Percentiles rank a stretch among this genome's conserved stretches.
Conservation (phyloP, 2,797 vertebrate species). For the Podargus strigoides region DNA sequence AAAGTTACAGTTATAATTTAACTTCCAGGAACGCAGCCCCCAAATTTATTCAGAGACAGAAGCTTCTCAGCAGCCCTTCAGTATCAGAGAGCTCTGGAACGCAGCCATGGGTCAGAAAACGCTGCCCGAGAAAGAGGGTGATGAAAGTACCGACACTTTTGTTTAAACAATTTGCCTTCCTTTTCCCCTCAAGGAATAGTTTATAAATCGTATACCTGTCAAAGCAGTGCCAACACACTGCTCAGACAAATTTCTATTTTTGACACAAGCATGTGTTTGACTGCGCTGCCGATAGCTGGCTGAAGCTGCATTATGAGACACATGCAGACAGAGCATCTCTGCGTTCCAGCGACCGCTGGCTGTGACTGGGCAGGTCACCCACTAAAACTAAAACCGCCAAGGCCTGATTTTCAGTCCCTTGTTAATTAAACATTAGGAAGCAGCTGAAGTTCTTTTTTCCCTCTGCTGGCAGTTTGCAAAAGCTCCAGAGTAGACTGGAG, state of each 20-base stretch:
- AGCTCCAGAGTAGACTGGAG: not conserved
- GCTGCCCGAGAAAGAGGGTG: not conserved
- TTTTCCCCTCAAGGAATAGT: not conserved
- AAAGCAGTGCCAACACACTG: not conserved
- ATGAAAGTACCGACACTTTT: constrained; percentile 8
- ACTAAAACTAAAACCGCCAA: not conserved
- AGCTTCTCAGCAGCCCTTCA: not conserved
- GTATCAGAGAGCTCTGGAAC: not conserved
- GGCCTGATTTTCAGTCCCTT: not conserved
- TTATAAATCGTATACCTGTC: constrained; percentile 10
- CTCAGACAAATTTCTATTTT: constrained; percentile 10
- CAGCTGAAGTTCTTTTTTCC: not conserved
- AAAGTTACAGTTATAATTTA: not conserved
- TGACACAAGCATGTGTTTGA: constrained; percentile 30
- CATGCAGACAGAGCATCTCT: not conserved
- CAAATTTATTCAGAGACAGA: not conserved
- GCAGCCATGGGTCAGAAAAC: not conserved
- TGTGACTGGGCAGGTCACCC: not conserved
- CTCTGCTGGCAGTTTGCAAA: not conserved
- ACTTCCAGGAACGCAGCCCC: not conserved
- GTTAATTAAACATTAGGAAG: not conserved
- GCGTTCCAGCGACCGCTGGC: accelerated
- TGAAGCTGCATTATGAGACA: not conserved
- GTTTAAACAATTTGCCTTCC: constrained; percentile 28
- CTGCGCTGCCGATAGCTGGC: not conserved